Conservation (phyloP, 2,113 vertebrate genomes). For the Ailuropoda melanoleuca region DNA sequence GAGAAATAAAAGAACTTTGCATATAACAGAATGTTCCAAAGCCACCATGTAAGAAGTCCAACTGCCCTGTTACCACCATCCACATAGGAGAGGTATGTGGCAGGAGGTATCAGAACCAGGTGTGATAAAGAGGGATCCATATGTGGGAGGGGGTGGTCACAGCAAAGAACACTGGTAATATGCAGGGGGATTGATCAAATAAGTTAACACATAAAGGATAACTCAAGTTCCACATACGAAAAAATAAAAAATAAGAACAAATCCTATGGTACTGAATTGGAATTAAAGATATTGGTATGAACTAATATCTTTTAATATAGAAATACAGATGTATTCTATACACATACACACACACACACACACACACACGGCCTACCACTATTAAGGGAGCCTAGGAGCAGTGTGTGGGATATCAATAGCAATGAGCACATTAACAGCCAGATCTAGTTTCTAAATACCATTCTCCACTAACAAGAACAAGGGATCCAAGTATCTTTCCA, state of each 20-base stretch:
- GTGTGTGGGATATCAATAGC: background rate
- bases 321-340: background rate
- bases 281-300: background rate
- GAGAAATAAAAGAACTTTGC: background rate
- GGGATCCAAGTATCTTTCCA: background rate
- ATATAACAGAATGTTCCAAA: background rate
- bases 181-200: background rate
- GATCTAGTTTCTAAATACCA: constrained; percentile 32
- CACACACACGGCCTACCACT: background rate
- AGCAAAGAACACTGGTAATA: background rate
- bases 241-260: background rate
- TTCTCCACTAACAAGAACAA: background rate
- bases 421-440: background rate
- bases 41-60: background rate
- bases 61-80: background rate
- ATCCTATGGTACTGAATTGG: background rate
- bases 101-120: background rate
- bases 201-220: background rate
- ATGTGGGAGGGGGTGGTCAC: background rate
- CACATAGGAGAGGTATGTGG: background rate
- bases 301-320: background rate
- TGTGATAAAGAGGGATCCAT: background rate
- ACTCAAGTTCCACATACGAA: background rate
- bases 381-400: background rate
- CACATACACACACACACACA: background rate